Percentiles rank a stretch among this genome's conserved stretches.
Evolutionary conservation across 2,888 invertebrate species (phyloP).

Genomic region (Dendrolimus houi): DNA sequence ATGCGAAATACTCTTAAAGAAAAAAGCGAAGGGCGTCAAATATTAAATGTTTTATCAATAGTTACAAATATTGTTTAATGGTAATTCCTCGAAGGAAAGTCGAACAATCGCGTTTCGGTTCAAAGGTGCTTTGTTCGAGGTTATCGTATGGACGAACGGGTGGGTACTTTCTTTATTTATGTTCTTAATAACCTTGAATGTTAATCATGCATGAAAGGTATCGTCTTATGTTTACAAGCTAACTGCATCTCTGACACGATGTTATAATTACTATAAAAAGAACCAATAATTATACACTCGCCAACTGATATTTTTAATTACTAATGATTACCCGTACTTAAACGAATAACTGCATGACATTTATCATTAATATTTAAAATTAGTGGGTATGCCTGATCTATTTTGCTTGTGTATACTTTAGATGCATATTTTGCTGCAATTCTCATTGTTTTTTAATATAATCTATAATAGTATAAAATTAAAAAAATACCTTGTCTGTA

Average conservation of each 20-base stretch:
- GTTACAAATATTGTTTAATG: background rate
- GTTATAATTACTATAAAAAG: constrained; percentile 17
- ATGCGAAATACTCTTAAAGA: no score
- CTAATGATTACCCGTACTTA: background rate
- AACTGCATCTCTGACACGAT: constrained; percentile 15
- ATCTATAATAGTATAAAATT: no score
- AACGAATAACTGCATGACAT: no score
- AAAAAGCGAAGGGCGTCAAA: background rate
- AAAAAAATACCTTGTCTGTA: no score
- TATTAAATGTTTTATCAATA: background rate
- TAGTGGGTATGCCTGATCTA: no score
- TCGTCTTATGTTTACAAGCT: constrained; percentile 24
- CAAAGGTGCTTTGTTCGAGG: constrained; percentile 8
- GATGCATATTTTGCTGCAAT: no score
- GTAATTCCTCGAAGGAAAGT: constrained; percentile 4
- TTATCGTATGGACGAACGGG: constrained; percentile 23
- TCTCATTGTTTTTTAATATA: no score
- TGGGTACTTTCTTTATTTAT: constrained; percentile 27
- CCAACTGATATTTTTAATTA: constrained; percentile 9
- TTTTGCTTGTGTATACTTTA: no score
- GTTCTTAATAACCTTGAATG: constrained; percentile 32
- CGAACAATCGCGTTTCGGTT: constrained; percentile 3
- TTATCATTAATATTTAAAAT: no score
- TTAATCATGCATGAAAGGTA: constrained; percentile 27
- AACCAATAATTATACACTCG: constrained; percentile 9